Evolutionary conservation across 2,888 invertebrate genomes (phyloP).

Genomic region (Lordiphosa andalusiaca): DNA sequence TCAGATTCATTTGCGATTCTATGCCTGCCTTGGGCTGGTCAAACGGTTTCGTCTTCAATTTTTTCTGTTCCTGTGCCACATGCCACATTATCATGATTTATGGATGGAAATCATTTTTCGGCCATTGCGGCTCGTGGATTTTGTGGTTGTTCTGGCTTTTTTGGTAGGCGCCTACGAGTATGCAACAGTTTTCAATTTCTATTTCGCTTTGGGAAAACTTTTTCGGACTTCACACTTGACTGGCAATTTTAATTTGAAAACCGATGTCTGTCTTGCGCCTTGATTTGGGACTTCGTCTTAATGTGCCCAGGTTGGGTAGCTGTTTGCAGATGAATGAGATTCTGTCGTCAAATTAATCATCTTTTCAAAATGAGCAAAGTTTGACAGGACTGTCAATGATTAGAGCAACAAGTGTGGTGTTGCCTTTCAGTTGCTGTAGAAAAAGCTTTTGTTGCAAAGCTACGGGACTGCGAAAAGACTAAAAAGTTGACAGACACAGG

Average conservation of each 20-base stretch:
- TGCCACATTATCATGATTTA: slow-evolving; percentile 69
- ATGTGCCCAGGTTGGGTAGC: slow-evolving; percentile 1
- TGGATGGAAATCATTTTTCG: slow-evolving; percentile 69
- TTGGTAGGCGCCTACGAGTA: slow-evolving; percentile 35
- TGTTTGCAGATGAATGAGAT: slow-evolving; percentile 31
- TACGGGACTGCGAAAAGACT: background rate
- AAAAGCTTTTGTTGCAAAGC: slow-evolving; percentile 8
- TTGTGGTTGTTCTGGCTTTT: slow-evolving; percentile 14
- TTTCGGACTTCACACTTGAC: slow-evolving; percentile 47
- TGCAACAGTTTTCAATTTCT: slow-evolving; percentile 65
- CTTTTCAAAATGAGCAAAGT: slow-evolving; percentile 20
- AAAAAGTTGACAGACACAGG: background rate
- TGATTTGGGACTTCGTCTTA: background rate
- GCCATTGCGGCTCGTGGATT: slow-evolving; percentile 13
- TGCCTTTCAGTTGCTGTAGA: slow-evolving; percentile 17
- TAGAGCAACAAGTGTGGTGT: slow-evolving; percentile 45
- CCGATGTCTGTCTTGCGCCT: slow-evolving; percentile 38
- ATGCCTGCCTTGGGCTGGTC: slow-evolving; percentile 34
- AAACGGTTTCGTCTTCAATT: slow-evolving; percentile 61
- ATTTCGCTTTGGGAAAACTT: slow-evolving; percentile 37
- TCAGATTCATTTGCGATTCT: slow-evolving; percentile 9
- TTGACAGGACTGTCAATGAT: slow-evolving; percentile 8
- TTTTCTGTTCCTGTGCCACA: slow-evolving; percentile 11
- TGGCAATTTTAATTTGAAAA: slow-evolving; percentile 65
- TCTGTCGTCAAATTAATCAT: slow-evolving; percentile 16